Percentiles rank a stretch among this genome's conserved stretches.
Conservation (phyloP, 64 coral and sea anemone species). For the Montipora cactus region DNA sequence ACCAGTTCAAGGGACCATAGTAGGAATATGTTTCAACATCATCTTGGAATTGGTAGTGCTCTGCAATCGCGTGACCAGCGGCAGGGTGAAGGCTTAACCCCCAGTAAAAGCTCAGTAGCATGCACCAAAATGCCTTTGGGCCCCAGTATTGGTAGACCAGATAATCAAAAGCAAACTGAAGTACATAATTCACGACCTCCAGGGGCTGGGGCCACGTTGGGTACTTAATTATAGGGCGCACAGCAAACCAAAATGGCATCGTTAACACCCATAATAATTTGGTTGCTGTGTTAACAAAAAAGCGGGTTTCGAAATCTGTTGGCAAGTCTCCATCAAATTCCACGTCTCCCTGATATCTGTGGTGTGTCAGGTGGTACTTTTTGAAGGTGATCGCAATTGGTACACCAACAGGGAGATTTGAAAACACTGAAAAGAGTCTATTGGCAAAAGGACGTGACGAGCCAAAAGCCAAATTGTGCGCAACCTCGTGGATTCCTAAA, state of each 20-base stretch:
- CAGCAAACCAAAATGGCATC: conserved; percentile 93
- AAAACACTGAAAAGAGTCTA: conserved; percentile 83
- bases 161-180: conserved; percentile 74
- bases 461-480: conserved; percentile 97
- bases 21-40: conserved; percentile 95
- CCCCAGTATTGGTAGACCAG: conserved; percentile 88
- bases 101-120: conserved; percentile 74
- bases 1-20: conserved; percentile 88
- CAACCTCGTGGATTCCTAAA: conserved; percentile 95
- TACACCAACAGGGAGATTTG: conserved; percentile 93
- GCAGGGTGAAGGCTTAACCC: conserved; percentile 97
- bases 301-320: conserved; percentile 84
- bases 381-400: conserved; percentile 95
- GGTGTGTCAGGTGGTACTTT: conserved; percentile 95
- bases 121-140: conserved; percentile 75
- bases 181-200: conserved; percentile 79
- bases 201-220: conserved; percentile 85
- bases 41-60: conserved; percentile 94
- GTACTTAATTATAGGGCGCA: conserved; percentile 93
- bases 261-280: conserved; percentile 95
- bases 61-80: conserved; percentile 94
- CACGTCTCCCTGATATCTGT: conserved; percentile 97
- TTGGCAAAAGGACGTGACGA: conserved; percentile 84
- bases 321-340: conserved; percentile 97
- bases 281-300: conserved; percentile 94